Evolutionary conservation across 2,888 invertebrate genomes (phyloP), one percentile per base, ranked within the genome.

Genomic region (Mesoligia furuncula): DNA sequence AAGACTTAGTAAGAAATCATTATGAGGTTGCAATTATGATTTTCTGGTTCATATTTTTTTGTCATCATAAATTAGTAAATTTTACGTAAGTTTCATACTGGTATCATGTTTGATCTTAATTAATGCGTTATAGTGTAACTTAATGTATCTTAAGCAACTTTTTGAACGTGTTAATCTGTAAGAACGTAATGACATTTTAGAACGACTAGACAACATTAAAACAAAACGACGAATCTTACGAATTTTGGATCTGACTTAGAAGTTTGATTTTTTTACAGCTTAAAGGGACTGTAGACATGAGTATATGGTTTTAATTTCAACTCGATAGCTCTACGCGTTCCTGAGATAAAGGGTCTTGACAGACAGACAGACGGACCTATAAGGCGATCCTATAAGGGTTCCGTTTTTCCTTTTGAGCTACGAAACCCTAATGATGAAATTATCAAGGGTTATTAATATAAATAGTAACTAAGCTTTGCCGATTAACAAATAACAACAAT

Each of bases 401-500:
- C 36, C 6, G 36, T 36, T 36, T 36, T 36, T 36, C 36, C 0
- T 36, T 36, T 36, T 36, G 36, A 36, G 36, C 6, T 6, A 36
- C 6, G 36, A 6, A 36, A 36, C 6, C 36, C 5, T 36, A 36
- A 51, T 66, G 0, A 15, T n/a, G 36, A 65, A 66, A 75, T 31
- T n/a, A 20, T 61, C 75, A 79, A 81, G 79, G 79, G 67, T 81
- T 39, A 27, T 27, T 45, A 15, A 2, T 42, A 24, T 15, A 48
- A 67, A 51, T 51, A 27, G 0, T 7, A 42, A 59, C 65, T 31
- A 65, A 57, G n/a, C 36, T 72, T 39, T 4, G 31, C 8, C 27
- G 27, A 48, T 80, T n/a, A n/a, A n/a, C n/a, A n/a, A n/a, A n/a
- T n/a, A n/a, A n/a, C n/a, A n/a, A n/a, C n/a, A n/a, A n/a, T n/a